Conservation (phyloP, 1,140 invertebrate species). For the Drosophila paulistorum region DNA sequence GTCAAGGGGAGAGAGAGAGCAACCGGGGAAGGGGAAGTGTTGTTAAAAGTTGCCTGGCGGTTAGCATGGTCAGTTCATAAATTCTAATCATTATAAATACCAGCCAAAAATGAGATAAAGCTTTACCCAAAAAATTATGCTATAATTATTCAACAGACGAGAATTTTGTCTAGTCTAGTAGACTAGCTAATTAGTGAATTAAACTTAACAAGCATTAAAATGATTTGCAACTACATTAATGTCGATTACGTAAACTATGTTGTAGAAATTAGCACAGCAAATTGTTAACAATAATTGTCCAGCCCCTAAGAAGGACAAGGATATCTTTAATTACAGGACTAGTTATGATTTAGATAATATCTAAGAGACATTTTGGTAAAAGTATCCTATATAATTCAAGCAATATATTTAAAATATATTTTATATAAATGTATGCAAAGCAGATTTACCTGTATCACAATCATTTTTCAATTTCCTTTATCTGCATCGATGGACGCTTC, state of each 20-base stretch:
- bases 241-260: too few species aligned
- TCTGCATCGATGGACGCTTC: constrained; percentile 27
- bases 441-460: constrained; percentile 15
- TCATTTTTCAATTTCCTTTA: constrained; percentile 10
- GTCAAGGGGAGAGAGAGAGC: background rate
- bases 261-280: too few species aligned
- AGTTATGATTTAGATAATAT: too few species aligned
- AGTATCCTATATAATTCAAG: background rate
- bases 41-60: constrained; percentile 7
- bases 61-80: constrained; percentile 51
- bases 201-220: background rate
- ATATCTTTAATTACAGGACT: too few species aligned
- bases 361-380: background rate
- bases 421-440: background rate
- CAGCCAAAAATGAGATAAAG: constrained; percentile 25
- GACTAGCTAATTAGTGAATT: background rate
- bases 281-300: too few species aligned
- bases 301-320: too few species aligned
- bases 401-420: background rate
- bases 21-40: constrained; percentile 2
- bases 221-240: too few species aligned
- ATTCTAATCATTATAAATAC: constrained; percentile 75
- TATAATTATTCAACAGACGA: constrained; percentile 15
- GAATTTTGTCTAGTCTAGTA: background rate
- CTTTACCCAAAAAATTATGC: constrained; percentile 19